Evolutionary conservation across 2,113 vertebrate genomes (phyloP).

Genomic region (Triplophysa tibetana): DNA sequence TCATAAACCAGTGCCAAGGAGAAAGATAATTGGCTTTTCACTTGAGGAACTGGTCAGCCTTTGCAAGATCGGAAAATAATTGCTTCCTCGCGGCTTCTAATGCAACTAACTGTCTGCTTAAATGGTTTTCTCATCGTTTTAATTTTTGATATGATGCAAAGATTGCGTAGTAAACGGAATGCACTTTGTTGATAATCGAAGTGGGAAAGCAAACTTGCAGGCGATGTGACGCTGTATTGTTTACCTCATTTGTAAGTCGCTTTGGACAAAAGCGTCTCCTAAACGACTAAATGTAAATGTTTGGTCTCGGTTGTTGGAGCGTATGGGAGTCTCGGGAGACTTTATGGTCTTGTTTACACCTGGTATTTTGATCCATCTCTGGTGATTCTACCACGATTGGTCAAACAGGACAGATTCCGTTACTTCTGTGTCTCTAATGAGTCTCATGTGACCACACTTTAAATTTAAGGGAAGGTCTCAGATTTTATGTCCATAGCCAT

Average conservation of each 20-base stretch:
- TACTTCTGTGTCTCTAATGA: too few relatives aligned
- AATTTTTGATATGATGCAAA: background rate
- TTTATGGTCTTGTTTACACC: background rate
- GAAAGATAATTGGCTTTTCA: slow-evolving; percentile 35
- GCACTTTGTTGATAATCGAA: background rate
- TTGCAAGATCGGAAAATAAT: slow-evolving; percentile 40
- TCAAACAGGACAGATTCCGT: too few relatives aligned
- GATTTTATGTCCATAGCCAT: too few relatives aligned
- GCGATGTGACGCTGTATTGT: too few relatives aligned
- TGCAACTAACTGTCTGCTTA: slow-evolving; percentile 14
- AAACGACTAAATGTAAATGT: too few relatives aligned
- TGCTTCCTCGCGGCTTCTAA: slow-evolving; percentile 17
- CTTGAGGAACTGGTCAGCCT: slow-evolving; percentile 28
- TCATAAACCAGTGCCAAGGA: background rate
- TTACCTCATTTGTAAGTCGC: too few relatives aligned
- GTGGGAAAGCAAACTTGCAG: background rate
- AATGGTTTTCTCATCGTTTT: slow-evolving; percentile 7
- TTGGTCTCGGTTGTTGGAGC: background rate
- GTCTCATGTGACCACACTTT: too few relatives aligned
- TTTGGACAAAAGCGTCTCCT: too few relatives aligned
- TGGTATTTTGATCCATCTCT: background rate
- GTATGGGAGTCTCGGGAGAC: background rate
- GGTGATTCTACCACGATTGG: too few relatives aligned
- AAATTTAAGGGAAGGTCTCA: too few relatives aligned
- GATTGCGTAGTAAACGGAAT: background rate